A percentile compares a stretch with the other conserved stretches of the same genome.
Evolutionary conservation across 1,140 invertebrate genomes (phyloP).

Genomic region (Plectrocnemia conspersa): DNA sequence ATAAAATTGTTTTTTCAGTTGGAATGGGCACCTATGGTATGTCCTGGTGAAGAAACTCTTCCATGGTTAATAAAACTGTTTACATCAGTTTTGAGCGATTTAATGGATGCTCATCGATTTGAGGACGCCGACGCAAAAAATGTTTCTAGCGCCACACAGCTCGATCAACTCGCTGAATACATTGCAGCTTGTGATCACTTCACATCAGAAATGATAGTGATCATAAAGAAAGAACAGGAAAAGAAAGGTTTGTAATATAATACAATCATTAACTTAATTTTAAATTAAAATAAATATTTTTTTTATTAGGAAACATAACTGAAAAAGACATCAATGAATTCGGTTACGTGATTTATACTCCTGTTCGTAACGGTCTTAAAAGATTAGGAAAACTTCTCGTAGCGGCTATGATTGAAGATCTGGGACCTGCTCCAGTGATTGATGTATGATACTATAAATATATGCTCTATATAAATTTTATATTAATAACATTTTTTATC

Average conservation of each 20-base stretch:
- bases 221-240: constrained; percentile 16
- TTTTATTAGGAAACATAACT: constrained; percentile 22
- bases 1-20: constrained; percentile 14
- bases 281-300: not conserved
- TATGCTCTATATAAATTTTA: not conserved
- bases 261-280: not conserved
- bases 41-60: constrained; percentile 26
- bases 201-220: constrained; percentile 7
- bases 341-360: constrained; percentile 40
- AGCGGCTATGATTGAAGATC: constrained; percentile 36
- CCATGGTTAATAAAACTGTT: constrained; percentile 26
- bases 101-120: not conserved
- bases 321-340: constrained; percentile 38
- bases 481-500: constrained; percentile 8
- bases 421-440: constrained; percentile 36
- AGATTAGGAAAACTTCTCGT: constrained; percentile 42
- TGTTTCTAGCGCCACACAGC: not conserved
- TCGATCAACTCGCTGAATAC: constrained; percentile 13
- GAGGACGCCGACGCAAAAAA: not conserved
- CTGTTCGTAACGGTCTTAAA: constrained; percentile 39
- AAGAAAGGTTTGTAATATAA: constrained; percentile 21
- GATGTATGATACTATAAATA: constrained; percentile 13
- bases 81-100: constrained; percentile 13
- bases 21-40: constrained; percentile 28
- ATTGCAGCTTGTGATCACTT: constrained; percentile 29